Base-by-base conservation (phyloP, 2,888 invertebrate species). In the Eupelmus urozonus region DNA sequence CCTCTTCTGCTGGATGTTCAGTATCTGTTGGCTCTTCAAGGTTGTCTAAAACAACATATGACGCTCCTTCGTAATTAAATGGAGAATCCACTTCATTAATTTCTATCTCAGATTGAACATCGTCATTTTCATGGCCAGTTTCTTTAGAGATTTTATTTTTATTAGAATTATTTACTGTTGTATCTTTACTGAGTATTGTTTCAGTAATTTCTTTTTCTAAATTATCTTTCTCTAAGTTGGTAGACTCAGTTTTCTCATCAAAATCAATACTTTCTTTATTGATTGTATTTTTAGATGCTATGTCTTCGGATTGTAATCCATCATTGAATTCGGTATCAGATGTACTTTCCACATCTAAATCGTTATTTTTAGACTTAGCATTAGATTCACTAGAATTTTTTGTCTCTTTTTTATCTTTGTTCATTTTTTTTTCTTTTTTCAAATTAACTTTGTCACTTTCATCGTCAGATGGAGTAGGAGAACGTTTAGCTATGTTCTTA, bases 31-130 rank as follows among this genome's bases (percentile, higher is more conserved):
- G 55, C 13, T 78, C 78, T 72, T 78, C 80, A 20, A 80, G 60
- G 45, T 78, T 78, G 59, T 80, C 80, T 53, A 80, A 13, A 13
- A 80, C 67, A 9, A 80, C 80, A 27, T 78, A 77, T 3, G 76
- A 65, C 7, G 79, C 76, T 23, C 79, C 79, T 73, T 27, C 79
- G 5, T 80, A 80, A n/a, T 76, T 80, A 11, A 79, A 79, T 11
- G 79, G 40, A 49, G 59, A 45, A 9, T 69, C 62, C 0, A 40
- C 51, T 29, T 72, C 51, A 9, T 67, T 25, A 16, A 69, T 18
- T 4, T 51, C 75, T 7, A 23, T n/a, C 13, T 71, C 75, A 0
- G 20, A n/a, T 16, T 80, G 76, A 18, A 0, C 20, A 18, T 45
- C 5, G 20, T 59, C 16, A 9, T 18, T 55, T 25, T 40, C 49